A percentile compares a stretch with the other conserved stretches of the same genome.
These are phyloP conservation scores for Pteronura brasiliensis DNA, from an alignment of 2,113 vertebrate genomes.

Conservation along the genomic window DNA sequence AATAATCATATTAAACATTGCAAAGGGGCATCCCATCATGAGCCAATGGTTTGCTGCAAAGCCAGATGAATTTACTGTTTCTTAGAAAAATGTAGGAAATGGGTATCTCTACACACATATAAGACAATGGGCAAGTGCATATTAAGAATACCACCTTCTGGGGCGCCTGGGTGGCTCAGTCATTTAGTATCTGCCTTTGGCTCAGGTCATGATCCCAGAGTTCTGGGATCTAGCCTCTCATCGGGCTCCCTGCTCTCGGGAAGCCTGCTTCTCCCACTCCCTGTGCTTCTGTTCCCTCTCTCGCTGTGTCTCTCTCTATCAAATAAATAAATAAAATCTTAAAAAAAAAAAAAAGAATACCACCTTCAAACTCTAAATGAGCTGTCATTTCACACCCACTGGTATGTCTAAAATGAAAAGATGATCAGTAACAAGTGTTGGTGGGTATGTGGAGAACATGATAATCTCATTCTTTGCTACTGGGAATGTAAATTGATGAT, in stretches of 20 bases:
- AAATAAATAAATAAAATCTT: too few species aligned
- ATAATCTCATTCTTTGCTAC: not conserved
- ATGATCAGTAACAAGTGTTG: not conserved
- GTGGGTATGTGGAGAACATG: not conserved
- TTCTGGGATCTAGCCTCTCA: too few species aligned
- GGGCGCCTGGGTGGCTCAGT: too few species aligned
- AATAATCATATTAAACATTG: not conserved
- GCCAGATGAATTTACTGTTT: not conserved
- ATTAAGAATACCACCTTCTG: not conserved
- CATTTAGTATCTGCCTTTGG: too few species aligned
- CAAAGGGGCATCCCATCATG: not conserved
- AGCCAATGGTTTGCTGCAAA: not conserved
- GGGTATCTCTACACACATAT: not conserved
- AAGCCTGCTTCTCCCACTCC: too few species aligned
- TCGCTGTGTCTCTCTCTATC: too few species aligned
- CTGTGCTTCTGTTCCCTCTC: too few species aligned
- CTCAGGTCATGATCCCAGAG: too few species aligned
- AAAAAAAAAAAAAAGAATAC: not conserved
- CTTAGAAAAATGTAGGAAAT: not conserved
- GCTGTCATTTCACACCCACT: not conserved
- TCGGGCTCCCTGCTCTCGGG: too few species aligned
- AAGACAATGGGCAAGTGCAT: not conserved
- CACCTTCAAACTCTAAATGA: not conserved
- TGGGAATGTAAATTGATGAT: not conserved
- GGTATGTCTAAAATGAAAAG: not conserved